Evolutionary conservation across 2,113 vertebrate species (phyloP).

Genomic region (Centrocercus urophasianus): DNA sequence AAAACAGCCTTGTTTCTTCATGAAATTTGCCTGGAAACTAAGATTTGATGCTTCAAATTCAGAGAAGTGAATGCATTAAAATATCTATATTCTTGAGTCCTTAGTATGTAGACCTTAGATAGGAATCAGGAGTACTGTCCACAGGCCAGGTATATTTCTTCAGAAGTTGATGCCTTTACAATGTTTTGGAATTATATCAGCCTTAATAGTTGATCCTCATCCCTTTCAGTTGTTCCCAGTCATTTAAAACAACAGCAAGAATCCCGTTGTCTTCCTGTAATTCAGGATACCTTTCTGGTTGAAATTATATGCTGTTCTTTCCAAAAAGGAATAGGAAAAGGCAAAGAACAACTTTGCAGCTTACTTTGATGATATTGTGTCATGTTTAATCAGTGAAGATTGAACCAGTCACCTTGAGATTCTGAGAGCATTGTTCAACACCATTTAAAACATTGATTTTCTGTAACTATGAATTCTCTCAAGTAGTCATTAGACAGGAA

Average conservation of each 20-base stretch:
- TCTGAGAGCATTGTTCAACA: conserved; percentile 65
- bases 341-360: conserved; percentile 39
- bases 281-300: background rate
- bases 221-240: background rate
- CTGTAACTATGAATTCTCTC: conserved; percentile 75
- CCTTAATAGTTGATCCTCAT: fast-evolving
- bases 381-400: conserved; percentile 72
- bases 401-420: conserved; percentile 74
- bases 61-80: background rate
- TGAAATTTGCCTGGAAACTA: background rate
- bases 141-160: background rate
- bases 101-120: background rate
- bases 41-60: background rate
- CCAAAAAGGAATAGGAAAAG: background rate
- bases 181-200: background rate
- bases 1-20: background rate
- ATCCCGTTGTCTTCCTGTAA: background rate
- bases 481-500: conserved; percentile 72
- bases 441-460: conserved; percentile 78
- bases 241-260: background rate
- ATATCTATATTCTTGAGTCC: fast-evolving
- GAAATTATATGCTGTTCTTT: background rate
- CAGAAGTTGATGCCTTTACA: background rate
- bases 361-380: conserved; percentile 57
- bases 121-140: background rate